A percentile compares a stretch with the other conserved stretches of the same genome.
These are phyloP conservation scores for Craseonycteris thonglongyai DNA, from an alignment of 2,113 vertebrate species.

Conservation along the genomic window DNA sequence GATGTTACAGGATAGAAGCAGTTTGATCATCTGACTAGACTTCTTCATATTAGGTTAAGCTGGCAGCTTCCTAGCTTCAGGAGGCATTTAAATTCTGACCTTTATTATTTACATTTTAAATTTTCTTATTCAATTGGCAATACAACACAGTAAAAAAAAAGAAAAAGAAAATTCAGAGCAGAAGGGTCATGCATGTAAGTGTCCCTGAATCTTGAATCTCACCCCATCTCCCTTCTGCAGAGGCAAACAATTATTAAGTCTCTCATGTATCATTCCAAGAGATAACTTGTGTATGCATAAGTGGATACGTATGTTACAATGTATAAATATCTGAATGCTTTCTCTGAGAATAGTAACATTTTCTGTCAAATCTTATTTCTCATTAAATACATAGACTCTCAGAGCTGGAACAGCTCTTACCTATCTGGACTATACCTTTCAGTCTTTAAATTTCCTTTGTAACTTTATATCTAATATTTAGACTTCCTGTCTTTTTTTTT, in stretches of 20 bases:
- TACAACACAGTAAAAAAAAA: neutral
- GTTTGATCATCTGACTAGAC: neutral
- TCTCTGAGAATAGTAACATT: neutral
- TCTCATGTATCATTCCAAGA: neutral
- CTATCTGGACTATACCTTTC: neutral
- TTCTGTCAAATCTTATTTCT: neutral
- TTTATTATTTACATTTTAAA: neutral
- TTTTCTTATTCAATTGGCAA: neutral
- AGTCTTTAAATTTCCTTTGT: neutral
- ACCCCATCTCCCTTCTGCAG: neutral
- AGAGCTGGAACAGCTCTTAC: constrained; percentile 18
- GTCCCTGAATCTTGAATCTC: neutral
- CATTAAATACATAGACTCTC: neutral
- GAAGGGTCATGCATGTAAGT: neutral
- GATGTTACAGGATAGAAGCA: constrained; percentile 1
- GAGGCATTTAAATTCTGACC: neutral
- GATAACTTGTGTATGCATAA: neutral
- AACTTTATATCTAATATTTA: neutral
- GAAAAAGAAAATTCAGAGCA: no score
- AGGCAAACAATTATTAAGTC: neutral
- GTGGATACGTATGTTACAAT: neutral
- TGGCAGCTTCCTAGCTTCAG: neutral
- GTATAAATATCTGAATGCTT: neutral
- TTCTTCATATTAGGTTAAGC: neutral
- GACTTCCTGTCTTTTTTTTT: neutral